Conservation (phyloP, 2,888 invertebrate species). For the Drosophila anomalata region DNA sequence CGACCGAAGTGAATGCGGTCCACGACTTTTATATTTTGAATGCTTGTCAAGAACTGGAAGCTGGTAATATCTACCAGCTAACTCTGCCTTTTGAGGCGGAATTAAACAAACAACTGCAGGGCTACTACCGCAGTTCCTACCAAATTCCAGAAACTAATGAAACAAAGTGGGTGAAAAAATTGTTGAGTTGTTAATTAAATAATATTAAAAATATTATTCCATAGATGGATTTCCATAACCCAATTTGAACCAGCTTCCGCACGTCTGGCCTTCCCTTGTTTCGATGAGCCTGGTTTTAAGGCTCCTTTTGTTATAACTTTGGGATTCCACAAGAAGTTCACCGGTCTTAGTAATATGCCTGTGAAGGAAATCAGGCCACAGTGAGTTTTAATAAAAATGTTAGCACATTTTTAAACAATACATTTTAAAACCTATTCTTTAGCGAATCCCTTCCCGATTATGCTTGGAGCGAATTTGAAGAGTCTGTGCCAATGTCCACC, state of each 20-base stretch:
- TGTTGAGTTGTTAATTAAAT: neutral
- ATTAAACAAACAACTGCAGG: slow-evolving; percentile 87
- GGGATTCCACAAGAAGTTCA: slow-evolving; percentile 86
- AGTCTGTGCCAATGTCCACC: slow-evolving; percentile 95
- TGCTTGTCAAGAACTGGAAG: slow-evolving; percentile 84
- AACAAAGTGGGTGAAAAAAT: slow-evolving; percentile 79
- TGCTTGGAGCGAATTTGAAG: slow-evolving; percentile 89
- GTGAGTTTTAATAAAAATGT: slow-evolving; percentile 83
- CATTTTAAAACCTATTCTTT: slow-evolving; percentile 4
- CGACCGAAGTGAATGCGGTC: slow-evolving; percentile 84
- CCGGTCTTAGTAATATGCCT: slow-evolving; percentile 91
- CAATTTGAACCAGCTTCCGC: slow-evolving; percentile 93
- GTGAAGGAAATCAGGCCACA: slow-evolving; percentile 84
- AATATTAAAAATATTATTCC: neutral
- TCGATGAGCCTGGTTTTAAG: slow-evolving; percentile 95
- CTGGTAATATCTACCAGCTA: slow-evolving; percentile 85
- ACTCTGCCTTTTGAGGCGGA: slow-evolving; percentile 87
- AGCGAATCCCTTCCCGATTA: slow-evolving; percentile 86
- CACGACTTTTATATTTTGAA: slow-evolving; percentile 87
- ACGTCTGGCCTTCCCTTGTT: slow-evolving; percentile 94
- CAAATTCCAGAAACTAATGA: slow-evolving; percentile 85
- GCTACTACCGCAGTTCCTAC: slow-evolving; percentile 89
- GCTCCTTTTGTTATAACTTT: slow-evolving; percentile 91
- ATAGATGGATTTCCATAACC: slow-evolving; percentile 90
- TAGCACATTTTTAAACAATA: neutral